phyloP scores from a whole-genome alignment of 2,888 invertebrate genomes.

The Tromatobia lineatoria region DNA sequence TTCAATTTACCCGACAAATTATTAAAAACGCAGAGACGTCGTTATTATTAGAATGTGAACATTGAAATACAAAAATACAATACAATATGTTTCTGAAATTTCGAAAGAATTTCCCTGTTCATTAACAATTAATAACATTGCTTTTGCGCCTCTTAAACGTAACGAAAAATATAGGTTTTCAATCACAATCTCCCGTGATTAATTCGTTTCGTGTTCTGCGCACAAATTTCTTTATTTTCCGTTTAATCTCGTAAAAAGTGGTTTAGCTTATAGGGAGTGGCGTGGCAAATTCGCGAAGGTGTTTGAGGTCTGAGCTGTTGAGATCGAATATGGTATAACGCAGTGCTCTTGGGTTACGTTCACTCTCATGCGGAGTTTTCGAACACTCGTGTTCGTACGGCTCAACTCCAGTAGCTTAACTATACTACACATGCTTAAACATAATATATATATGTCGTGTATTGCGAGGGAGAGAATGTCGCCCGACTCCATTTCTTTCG shows the following conservation, averaged over 20 bases:
- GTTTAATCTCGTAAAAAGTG: conserved; percentile 11
- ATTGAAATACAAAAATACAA: too few relatives aligned
- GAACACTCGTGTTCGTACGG: conserved; percentile 8
- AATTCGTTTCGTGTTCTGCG: not conserved
- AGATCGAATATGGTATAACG: conserved; percentile 51
- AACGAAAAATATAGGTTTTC: not conserved
- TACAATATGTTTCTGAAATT: too few relatives aligned
- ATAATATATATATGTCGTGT: conserved; percentile 13
- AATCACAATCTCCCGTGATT: not conserved
- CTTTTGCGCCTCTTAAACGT: too few relatives aligned
- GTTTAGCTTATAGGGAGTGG: conserved; percentile 24
- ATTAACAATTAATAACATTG: too few relatives aligned
- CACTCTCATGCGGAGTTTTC: conserved; percentile 40
- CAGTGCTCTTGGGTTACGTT: conserved; percentile 27
- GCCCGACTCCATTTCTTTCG: conserved; percentile 73
- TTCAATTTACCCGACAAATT: too few relatives aligned
- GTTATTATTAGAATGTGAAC: too few relatives aligned
- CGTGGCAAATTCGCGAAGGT: conserved; percentile 35
- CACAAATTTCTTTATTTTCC: not conserved
- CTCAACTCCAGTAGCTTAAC: conserved; percentile 38
- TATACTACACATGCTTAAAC: not conserved
- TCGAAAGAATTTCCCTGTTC: too few relatives aligned
- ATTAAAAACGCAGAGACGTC: too few relatives aligned
- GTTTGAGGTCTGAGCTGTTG: conserved; percentile 31
- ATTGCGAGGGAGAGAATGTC: conserved; percentile 73